These are phyloP conservation scores for Schizopygopsis pylzovi DNA, from an alignment of 2,797 vertebrate genomes.

Conservation along the genomic window DNA sequence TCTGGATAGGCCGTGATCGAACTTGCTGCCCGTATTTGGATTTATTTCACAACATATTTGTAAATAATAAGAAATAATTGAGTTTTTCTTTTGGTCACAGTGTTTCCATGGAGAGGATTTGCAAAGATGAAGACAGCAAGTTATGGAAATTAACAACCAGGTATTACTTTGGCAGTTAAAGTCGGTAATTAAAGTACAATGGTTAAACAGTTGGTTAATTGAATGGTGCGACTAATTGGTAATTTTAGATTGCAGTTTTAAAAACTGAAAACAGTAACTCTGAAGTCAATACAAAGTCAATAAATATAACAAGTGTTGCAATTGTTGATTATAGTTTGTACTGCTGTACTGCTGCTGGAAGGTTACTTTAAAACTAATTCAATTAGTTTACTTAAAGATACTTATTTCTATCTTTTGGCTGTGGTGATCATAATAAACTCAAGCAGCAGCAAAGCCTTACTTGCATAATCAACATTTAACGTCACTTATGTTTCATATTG, in stretches of 20 bases:
- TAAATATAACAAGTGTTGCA: background rate
- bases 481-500: background rate
- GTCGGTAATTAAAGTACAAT: conserved; percentile 46
- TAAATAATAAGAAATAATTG: background rate
- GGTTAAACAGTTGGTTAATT: background rate
- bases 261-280: background rate
- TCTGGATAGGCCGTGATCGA: conserved; percentile 6
- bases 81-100: background rate
- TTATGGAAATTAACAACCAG: conserved; percentile 26
- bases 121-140: conserved; percentile 2
- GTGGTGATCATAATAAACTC: background rate
- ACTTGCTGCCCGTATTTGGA: conserved; percentile 1
- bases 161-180: conserved; percentile 15
- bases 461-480: background rate
- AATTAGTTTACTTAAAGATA: background rate
- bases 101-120: conserved; percentile 19
- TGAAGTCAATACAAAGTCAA: background rate
- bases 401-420: background rate
- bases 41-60: conserved; percentile 26
- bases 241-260: background rate
- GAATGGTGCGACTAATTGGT: background rate
- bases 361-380: background rate
- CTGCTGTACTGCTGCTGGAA: background rate
- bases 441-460: background rate
- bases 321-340: background rate